Evolutionary conservation across 2,888 invertebrate species (phyloP).

Genomic region (Epirrita christyi): DNA sequence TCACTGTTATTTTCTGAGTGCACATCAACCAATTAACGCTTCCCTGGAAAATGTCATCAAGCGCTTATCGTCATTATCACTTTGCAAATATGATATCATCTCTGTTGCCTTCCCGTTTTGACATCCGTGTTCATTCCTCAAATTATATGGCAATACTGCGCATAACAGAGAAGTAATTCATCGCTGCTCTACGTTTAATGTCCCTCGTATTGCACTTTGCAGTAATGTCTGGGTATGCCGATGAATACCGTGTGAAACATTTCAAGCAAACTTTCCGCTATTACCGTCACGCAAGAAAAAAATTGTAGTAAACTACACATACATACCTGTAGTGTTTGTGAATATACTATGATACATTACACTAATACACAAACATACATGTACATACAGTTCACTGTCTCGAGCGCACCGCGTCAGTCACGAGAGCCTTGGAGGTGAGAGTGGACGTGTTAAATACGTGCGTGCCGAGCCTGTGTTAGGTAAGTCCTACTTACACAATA

Average conservation of each 20-base stretch:
- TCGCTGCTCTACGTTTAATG: conserved; percentile 41
- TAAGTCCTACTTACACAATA: no score
- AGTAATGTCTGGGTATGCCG: conserved; percentile 54
- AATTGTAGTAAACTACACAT: conserved; percentile 56
- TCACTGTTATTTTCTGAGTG: conserved; percentile 19
- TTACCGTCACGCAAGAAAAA: conserved; percentile 73
- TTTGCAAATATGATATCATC: conserved; percentile 46
- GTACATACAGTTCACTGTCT: no score
- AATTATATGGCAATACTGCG: conserved; percentile 35
- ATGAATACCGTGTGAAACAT: conserved; percentile 75
- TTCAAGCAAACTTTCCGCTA: conserved; percentile 70
- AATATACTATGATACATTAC: no score
- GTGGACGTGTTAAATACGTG: no score
- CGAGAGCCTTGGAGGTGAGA: no score
- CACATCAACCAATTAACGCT: conserved; percentile 22
- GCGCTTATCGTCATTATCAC: conserved; percentile 30
- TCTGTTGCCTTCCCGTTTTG: conserved; percentile 21
- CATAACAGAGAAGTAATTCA: conserved; percentile 43
- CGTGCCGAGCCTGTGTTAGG: no score
- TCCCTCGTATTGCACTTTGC: conserved; percentile 33
- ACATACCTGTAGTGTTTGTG: no score
- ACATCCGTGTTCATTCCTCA: conserved; percentile 31
- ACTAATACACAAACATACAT: no score
- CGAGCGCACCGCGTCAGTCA: no score
- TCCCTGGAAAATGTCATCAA: conserved; percentile 28